Conservation (phyloP, 2,888 invertebrate species). For the Perizoma flavofasciatum region DNA sequence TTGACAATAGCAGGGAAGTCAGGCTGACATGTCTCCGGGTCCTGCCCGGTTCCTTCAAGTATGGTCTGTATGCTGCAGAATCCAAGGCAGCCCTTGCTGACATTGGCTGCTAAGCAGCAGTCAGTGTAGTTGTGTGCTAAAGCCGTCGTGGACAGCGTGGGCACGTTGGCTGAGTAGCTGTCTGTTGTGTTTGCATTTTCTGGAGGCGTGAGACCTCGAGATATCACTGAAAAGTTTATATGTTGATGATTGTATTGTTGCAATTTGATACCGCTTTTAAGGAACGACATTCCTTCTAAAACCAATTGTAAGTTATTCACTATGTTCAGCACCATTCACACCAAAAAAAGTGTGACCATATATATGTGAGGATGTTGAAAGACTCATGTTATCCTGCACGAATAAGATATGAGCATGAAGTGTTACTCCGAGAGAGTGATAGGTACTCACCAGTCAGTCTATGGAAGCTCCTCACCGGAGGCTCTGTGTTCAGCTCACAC, state of each 20-base stretch:
- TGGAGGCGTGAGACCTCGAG: slow-evolving; percentile 85
- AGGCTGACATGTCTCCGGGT: slow-evolving; percentile 91
- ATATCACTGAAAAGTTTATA: slow-evolving; percentile 80
- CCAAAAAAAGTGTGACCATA: too few relatives aligned
- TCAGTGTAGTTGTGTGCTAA: slow-evolving; percentile 91
- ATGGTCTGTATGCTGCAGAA: slow-evolving; percentile 93
- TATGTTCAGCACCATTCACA: too few relatives aligned
- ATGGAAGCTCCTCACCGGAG: slow-evolving; percentile 90
- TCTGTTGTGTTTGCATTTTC: slow-evolving; percentile 79
- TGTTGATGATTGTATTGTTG: not conserved
- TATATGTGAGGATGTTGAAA: too few relatives aligned
- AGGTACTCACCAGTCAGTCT: slow-evolving; percentile 86
- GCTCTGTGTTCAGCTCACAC: slow-evolving; percentile 92
- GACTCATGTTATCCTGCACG: too few relatives aligned
- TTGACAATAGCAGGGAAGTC: slow-evolving; percentile 91
- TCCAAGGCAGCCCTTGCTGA: slow-evolving; percentile 88
- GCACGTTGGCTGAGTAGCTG: slow-evolving; percentile 70
- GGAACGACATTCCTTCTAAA: too few relatives aligned
- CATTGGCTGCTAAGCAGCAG: slow-evolving; percentile 89
- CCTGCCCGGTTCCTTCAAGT: slow-evolving; percentile 90
- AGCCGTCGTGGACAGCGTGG: slow-evolving; percentile 66
- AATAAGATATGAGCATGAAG: too few relatives aligned
- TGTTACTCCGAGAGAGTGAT: too few relatives aligned
- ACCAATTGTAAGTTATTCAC: too few relatives aligned
- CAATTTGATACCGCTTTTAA: not conserved